phyloP scores from a whole-genome alignment of 2,113 vertebrate genomes.

The Paraplagusia blochii region DNA sequence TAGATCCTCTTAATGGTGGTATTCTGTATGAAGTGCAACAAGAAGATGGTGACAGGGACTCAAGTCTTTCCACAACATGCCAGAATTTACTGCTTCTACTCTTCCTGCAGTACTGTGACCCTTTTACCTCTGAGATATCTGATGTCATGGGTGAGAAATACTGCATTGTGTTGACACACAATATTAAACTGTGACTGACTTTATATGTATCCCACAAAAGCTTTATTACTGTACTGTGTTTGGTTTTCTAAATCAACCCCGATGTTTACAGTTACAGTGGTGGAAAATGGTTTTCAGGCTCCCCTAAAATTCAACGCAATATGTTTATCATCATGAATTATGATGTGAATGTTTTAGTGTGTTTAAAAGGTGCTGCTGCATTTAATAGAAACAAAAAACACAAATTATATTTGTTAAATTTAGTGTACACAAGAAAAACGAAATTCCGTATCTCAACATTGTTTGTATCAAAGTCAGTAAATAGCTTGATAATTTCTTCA shows the following conservation, averaged over 20 bases:
- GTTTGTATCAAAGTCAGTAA: no score
- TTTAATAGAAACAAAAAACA: no score
- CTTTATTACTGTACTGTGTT: neutral
- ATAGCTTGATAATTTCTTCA: no score
- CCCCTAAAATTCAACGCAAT: no score
- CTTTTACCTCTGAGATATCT: slow-evolving; percentile 66
- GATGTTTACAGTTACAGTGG: neutral
- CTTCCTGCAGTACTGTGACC: slow-evolving; percentile 74
- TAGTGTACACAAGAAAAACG: no score
- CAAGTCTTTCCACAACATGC: slow-evolving; percentile 33
- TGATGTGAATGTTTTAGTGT: no score
- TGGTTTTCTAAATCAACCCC: neutral
- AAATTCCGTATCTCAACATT: no score
- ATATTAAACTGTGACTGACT: rapidly evolving
- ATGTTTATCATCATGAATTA: no score
- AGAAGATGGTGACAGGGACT: slow-evolving; percentile 23
- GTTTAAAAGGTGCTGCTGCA: no score
- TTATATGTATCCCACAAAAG: neutral
- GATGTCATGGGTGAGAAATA: slow-evolving; percentile 68
- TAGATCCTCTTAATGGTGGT: slow-evolving; percentile 67
- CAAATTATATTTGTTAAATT: no score
- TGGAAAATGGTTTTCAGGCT: no score
- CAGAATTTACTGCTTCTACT: slow-evolving; percentile 78
- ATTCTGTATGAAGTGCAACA: slow-evolving; percentile 67
- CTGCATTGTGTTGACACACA: neutral